Base-by-base conservation (phyloP, 2,888 invertebrate species). In the Zhuqinia jingwanae region DNA sequence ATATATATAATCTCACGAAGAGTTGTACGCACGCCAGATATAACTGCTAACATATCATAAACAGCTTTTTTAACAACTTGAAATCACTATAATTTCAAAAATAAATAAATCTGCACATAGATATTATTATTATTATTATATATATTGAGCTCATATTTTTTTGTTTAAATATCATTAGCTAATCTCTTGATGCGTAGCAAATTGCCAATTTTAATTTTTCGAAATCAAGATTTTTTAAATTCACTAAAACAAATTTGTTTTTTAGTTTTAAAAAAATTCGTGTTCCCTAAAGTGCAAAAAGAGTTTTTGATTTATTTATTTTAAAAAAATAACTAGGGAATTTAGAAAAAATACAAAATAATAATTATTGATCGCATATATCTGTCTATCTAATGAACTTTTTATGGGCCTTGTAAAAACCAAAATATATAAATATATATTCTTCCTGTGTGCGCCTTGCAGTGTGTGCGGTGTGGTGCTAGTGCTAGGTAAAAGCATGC, bases 11-110 rank as follows among this genome's bases (percentile, higher is more conserved):
- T 70, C 45, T 3, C 22, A 36, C 60, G 36, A 6, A n/a, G n/a
- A n/a, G n/a, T n/a, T 6, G 36, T 36, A 60, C 25, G 25, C 70
- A 47, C 45, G 36, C 63, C 36, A 63, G 3, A 36, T 63, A 42
- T 68, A 60, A 30, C 60, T 60, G 60, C 60, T n/a, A 68, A 68
- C 50, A 50, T 50, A 30, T 27, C 27, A 50, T 53, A 73, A 50
- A 50, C 73, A 73, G 25, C 11, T 70, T 70, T 30, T 45, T 73
- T 25, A 30, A 47, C 47, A 47, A 45, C 45, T 42, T 42, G 17
- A 77, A 56, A 25, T 30, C 63, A 15, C 58, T 30, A 27, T 42
- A 30, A 58, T 30, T 58, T 77, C 13, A 17, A 56, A 30, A 77
- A 58, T 58, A n/a, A n/a, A n/a, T n/a, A n/a, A n/a, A 58, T 36